A percentile compares a stretch with the other conserved stretches of the same genome.
Conservation (phyloP, 2,888 invertebrate species). For the Keiferia lycopersicella region DNA sequence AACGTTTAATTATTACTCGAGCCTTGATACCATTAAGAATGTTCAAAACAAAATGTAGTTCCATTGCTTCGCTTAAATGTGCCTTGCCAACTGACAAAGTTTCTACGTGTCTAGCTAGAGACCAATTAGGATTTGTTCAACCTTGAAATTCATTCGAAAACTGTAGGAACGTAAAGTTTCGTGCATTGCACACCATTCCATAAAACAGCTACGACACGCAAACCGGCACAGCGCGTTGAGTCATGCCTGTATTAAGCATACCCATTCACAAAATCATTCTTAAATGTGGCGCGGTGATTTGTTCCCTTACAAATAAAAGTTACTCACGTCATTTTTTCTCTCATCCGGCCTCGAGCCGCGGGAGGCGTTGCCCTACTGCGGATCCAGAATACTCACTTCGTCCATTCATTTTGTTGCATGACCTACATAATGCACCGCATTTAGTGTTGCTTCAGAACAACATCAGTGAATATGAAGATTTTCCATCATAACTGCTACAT, state of each 20-base stretch:
- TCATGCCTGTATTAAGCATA: conserved; percentile 63
- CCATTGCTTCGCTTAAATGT: conserved; percentile 38
- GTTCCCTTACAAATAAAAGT: conserved; percentile 39
- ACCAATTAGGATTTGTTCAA: conserved; percentile 43
- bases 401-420: conserved; percentile 28
- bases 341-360: conserved; percentile 25
- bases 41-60: conserved; percentile 24
- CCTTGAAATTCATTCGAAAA: conserved; percentile 51
- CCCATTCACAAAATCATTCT: conserved; percentile 66
- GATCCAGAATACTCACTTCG: conserved; percentile 22
- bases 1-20: conserved; percentile 18
- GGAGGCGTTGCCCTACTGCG: conserved; percentile 27
- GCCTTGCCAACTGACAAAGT: conserved; percentile 49
- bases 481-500: conserved; percentile 11
- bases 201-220: conserved; percentile 53
- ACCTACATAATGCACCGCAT: conserved; percentile 25
- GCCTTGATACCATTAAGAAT: conserved; percentile 15
- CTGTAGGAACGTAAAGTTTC: conserved; percentile 40
- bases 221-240: conserved; percentile 57
- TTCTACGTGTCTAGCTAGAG: conserved; percentile 31
- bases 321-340: conserved; percentile 29
- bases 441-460: conserved; percentile 7
- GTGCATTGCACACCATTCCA: conserved; percentile 41
- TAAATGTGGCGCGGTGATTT: conserved; percentile 46
- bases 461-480: conserved; percentile 7